A percentile compares a stretch with the other conserved stretches of the same genome.
These are phyloP conservation scores for Malurus melanocephalus DNA, from an alignment of 2,113 vertebrate species.

Conservation along the genomic window DNA sequence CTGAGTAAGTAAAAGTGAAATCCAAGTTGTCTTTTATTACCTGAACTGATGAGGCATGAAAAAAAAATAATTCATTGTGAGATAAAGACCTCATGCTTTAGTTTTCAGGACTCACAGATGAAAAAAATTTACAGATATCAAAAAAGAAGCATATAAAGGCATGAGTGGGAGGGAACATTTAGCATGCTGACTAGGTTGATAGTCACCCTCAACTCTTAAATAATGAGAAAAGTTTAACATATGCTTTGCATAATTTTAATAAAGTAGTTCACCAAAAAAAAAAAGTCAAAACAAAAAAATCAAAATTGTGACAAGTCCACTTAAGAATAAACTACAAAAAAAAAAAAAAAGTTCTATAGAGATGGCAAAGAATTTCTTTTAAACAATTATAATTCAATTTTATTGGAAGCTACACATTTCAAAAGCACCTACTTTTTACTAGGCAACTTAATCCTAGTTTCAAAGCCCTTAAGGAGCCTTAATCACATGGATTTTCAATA, in stretches of 20 bases:
- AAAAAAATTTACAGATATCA: neutral
- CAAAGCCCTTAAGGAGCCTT: neutral
- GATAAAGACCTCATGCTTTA: neutral
- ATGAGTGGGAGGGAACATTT: neutral
- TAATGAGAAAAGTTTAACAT: neutral
- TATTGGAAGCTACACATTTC: neutral
- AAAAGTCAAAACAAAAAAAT: no score
- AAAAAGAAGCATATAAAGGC: neutral
- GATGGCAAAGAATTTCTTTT: neutral
- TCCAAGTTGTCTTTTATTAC: neutral
- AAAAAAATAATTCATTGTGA: neutral
- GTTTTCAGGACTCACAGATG: neutral
- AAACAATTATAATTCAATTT: neutral
- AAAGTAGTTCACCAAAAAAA: neutral
- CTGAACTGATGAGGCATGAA: neutral
- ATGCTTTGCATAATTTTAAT: neutral
- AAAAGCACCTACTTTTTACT: neutral
- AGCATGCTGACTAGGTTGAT: neutral
- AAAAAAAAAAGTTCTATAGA: neutral
- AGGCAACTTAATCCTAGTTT: neutral
- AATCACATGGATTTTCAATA: slow-evolving; percentile 15
- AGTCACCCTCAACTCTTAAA: neutral
- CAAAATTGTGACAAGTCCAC: neutral
- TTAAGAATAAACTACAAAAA: neutral
- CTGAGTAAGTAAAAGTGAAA: neutral